phyloP scores from a whole-genome alignment of 2,888 invertebrate species.

The Lingula anatina region DNA sequence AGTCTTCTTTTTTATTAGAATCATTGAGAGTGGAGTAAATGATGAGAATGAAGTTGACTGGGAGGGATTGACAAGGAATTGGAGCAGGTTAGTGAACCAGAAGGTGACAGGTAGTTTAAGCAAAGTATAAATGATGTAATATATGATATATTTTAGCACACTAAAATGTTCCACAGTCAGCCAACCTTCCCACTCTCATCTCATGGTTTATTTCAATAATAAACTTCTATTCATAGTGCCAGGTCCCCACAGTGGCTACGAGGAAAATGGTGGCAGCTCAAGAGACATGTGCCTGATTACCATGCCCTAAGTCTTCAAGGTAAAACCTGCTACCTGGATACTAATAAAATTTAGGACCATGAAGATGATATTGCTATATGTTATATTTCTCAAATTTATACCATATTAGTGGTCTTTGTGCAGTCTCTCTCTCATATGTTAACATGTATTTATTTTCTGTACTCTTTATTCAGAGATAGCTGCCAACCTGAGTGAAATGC shows the following conservation, averaged over 20 bases:
- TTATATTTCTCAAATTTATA: background rate
- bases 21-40: conserved; percentile 36
- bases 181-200: too few species aligned
- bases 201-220: too few species aligned
- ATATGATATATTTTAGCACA: too few species aligned
- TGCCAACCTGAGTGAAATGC: conserved; percentile 34
- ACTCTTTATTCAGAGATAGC: conserved; percentile 30
- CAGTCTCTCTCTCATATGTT: background rate
- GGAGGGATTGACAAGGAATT: conserved; percentile 48
- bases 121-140: too few species aligned
- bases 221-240: conserved; percentile 34
- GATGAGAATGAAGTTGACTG: conserved; percentile 54
- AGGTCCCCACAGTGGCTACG: conserved; percentile 55
- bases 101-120: too few species aligned
- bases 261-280: conserved; percentile 56
- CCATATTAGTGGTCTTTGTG: background rate
- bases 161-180: too few species aligned
- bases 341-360: background rate
- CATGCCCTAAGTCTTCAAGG: conserved; percentile 48
- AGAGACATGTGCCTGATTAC: conserved; percentile 50
- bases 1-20: conserved; percentile 28
- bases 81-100: conserved; percentile 51
- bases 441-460: background rate
- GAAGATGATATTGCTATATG: background rate
- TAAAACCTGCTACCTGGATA: too few species aligned